Evolutionary conservation across 1,140 invertebrate species (phyloP), one percentile per base, ranked within the genome.

Genomic region (Eupeodes corollae): DNA sequence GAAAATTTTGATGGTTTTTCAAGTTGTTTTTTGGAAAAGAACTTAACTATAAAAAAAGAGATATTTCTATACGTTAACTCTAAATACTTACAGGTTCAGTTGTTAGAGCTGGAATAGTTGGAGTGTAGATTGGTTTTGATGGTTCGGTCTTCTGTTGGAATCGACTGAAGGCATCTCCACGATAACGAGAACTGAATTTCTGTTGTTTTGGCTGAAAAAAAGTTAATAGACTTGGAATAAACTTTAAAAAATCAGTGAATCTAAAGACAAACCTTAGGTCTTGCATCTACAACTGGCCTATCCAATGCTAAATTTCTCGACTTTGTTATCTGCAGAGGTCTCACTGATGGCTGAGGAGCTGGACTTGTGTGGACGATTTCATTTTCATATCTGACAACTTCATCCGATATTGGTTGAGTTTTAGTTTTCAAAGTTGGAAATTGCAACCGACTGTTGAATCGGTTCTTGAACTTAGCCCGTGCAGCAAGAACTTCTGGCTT

Each of bases 101-200:
- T 12, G 46, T 41, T 15, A 34, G 11, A 13, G 46, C 19, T 33
- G 46, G 46, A 13, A 40, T 47, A 15, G 46, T 47, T 14, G 46
- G 46, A 15, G 26, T 41, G 33, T 47, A 47, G 16, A 47, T 16
- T 5, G 43, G 30, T 30, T 38, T 18, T n/a, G 15, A 13, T 21
- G 10, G 26, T 32, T 15, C 30, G 9, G 21, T 34, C 11, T 46
- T 15, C 33, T 6, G 34, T 35, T 18, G 16, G 8, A 9, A 19
- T 33, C 37, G n/a, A 9, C 40, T 13, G 8, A 26, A 26, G 26
- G 13, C 26, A 33, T 37, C 45, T 15, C 46, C 37, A 18, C 37
- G 37, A 18, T 41, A 47, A 11, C 46, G 37, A 18, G 46, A 16
- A 42, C 46, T 47, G 19, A 21, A 47, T 34, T 37, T 47, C 11